Percentiles rank a stretch among this genome's conserved stretches.
These are phyloP conservation scores for Cercopithecus hamlyni DNA, from an alignment of 2,797 vertebrate genomes.

Conservation along the genomic window DNA sequence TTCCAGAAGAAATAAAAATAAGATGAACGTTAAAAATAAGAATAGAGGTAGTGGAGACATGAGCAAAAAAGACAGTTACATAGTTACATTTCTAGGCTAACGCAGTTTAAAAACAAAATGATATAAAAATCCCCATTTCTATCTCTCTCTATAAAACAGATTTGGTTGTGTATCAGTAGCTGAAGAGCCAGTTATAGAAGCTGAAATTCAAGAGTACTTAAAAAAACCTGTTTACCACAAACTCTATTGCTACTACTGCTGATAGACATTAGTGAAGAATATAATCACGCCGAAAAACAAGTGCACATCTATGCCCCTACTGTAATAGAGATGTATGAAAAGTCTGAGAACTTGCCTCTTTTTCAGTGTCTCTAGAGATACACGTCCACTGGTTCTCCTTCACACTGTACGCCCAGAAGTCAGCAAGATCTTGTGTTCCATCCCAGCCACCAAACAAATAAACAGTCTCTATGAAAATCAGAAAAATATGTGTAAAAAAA, in stretches of 20 bases:
- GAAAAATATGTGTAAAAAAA: conserved; percentile 43
- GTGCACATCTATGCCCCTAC: not conserved
- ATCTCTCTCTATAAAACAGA: not conserved
- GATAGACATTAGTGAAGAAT: not conserved
- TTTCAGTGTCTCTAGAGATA: conserved; percentile 98
- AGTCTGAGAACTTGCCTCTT: conserved; percentile 89
- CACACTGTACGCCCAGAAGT: conserved; percentile 99
- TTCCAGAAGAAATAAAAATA: conserved; percentile 45
- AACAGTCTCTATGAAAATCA: conserved; percentile 91
- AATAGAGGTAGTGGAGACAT: not conserved
- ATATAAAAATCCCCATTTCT: not conserved
- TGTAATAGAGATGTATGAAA: not conserved
- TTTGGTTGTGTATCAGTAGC: not conserved
- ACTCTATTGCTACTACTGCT: not conserved
- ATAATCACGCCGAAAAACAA: conserved; percentile 6
- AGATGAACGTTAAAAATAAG: not conserved
- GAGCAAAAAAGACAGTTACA: not conserved
- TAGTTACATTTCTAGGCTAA: conserved; percentile 4
- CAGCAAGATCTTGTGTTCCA: conserved; percentile 98
- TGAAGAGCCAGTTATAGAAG: conserved; percentile 33
- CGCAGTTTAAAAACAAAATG: conserved; percentile 36
- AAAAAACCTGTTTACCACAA: conserved; percentile 22
- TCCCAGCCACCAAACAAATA: conserved; percentile 99
- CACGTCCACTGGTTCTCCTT: conserved; percentile 98
- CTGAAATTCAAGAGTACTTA: not conserved